Conservation (phyloP, 30 jellyfish, hydroid and myxozoan genomes). For the Turritopsis dohrnii region DNA sequence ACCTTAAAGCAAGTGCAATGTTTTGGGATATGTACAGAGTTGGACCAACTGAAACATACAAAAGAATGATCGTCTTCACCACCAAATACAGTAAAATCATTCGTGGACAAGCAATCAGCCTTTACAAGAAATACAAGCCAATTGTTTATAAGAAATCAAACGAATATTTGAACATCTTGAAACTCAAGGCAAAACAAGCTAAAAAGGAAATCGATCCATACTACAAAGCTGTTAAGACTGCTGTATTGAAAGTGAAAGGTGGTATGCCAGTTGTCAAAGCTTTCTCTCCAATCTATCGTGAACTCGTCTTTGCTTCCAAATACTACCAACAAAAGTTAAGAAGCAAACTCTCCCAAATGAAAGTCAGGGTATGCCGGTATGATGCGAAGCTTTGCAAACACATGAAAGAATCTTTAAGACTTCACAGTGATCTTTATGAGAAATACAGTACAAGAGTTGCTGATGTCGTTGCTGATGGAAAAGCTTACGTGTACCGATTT, state of each 20-base stretch:
- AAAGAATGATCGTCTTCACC: neutral
- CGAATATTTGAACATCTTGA: neutral
- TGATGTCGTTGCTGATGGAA: neutral
- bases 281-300: conserved; percentile 20
- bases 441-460: neutral
- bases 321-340: conserved; percentile 4
- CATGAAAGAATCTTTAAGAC: conserved; percentile 5
- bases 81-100: neutral
- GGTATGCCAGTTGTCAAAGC: conserved; percentile 30
- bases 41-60: conserved; percentile 10
- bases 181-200: conserved; percentile 4
- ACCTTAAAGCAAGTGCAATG: neutral
- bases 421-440: neutral
- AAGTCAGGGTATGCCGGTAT: neutral
- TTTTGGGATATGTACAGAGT: conserved; percentile 1
- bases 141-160: neutral
- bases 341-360: neutral
- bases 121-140: conserved; percentile 14
- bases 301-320: conserved; percentile 1
- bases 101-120: neutral
- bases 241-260: neutral
- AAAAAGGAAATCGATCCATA: neutral
- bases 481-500: neutral
- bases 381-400: conserved; percentile 19
- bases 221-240: conserved; percentile 16